A percentile compares a stretch with the other conserved stretches of the same genome.
These are phyloP conservation scores for Cranoglanis bouderius DNA, from an alignment of 2,113 vertebrate genomes.

Conservation along the genomic window DNA sequence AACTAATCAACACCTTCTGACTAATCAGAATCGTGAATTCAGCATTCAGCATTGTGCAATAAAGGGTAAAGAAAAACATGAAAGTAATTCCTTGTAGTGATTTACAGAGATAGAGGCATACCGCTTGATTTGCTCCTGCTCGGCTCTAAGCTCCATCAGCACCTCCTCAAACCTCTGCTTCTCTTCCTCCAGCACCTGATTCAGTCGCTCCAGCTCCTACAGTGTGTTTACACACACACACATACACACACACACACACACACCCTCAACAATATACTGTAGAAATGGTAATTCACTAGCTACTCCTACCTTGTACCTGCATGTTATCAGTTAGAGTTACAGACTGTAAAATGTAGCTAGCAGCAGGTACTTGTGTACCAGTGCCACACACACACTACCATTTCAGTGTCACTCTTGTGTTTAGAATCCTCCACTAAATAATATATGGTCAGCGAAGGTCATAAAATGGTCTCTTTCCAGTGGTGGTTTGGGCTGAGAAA, in stretches of 20 bases:
- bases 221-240: conserved; percentile 1
- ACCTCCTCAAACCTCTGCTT: conserved; percentile 94
- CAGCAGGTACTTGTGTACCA: not conserved
- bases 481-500: not conserved
- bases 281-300: not conserved
- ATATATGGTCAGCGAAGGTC: not conserved
- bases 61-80: not conserved
- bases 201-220: conserved; percentile 90
- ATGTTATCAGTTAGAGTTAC: not conserved
- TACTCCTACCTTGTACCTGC: not conserved
- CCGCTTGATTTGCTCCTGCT: conserved; percentile 93
- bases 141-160: conserved; percentile 85
- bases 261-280: not conserved
- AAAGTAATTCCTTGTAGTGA: not conserved
- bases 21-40: not conserved
- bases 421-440: not conserved
- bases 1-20: not conserved
- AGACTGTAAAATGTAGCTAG: not conserved
- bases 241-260: not conserved
- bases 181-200: conserved; percentile 91
- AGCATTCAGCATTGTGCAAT: too few species aligned
- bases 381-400: not conserved
- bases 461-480: not conserved
- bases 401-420: not conserved
- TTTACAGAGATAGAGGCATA: conserved; percentile 53